These are phyloP conservation scores for Cervus canadensis DNA, from an alignment of 2,113 vertebrate species.

Conservation along the genomic window DNA sequence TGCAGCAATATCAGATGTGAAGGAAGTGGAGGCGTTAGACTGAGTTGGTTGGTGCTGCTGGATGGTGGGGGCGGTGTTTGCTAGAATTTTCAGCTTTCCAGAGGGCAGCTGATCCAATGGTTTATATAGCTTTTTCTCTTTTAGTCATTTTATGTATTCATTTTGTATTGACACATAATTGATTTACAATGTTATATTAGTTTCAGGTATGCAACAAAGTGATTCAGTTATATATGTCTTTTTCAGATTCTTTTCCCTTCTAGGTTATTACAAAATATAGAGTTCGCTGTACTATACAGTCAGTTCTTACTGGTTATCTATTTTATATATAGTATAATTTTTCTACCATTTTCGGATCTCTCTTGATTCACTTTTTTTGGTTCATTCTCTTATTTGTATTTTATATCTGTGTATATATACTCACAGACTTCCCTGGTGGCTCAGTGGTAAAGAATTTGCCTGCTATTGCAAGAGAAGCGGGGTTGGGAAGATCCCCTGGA, in stretches of 20 bases:
- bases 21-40: not conserved
- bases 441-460: not conserved
- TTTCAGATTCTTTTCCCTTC: not conserved
- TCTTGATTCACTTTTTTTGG: not conserved
- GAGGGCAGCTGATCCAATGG: no score
- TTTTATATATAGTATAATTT: not conserved
- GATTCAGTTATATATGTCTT: not conserved
- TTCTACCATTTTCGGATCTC: not conserved
- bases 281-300: not conserved
- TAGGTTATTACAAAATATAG: not conserved
- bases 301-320: not conserved
- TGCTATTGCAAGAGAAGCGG: not conserved
- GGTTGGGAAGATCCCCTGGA: not conserved
- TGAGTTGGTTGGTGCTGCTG: not conserved
- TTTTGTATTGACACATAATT: not conserved
- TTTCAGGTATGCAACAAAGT: not conserved
- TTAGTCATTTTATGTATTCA: not conserved
- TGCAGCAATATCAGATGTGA: not conserved
- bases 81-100: not conserved
- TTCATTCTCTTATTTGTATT: not conserved
- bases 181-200: not conserved
- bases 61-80: not conserved
- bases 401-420: not conserved
- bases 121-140: not conserved
- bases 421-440: not conserved